These are phyloP conservation scores for Drosophila niveifrons DNA, from an alignment of 2,888 invertebrate genomes.

Conservation along the genomic window DNA sequence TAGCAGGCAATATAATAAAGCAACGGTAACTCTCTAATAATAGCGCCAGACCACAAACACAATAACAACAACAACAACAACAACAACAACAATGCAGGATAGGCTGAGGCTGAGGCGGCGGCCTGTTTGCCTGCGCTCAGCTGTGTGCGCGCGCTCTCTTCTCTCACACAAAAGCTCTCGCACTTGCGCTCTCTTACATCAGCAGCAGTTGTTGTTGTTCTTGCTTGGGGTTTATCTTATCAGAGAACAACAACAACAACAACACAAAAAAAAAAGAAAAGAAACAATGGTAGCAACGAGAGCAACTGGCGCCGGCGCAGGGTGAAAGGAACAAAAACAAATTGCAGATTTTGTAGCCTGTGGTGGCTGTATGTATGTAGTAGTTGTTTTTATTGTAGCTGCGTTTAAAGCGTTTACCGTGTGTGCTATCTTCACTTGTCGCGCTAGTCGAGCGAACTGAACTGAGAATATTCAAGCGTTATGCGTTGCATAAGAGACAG, in stretches of 20 bases:
- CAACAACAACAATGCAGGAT: slow-evolving; percentile 42
- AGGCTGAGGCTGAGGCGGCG: slow-evolving; percentile 3
- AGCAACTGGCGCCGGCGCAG: slow-evolving; percentile 52
- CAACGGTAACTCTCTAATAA: slow-evolving; percentile 79
- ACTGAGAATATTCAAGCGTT: slow-evolving; percentile 57
- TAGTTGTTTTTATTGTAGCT: slow-evolving; percentile 10
- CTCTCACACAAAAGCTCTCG: slow-evolving; percentile 16
- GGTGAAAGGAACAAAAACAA: slow-evolving; percentile 35
- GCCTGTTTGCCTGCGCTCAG: slow-evolving; percentile 37
- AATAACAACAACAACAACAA: slow-evolving; percentile 36
- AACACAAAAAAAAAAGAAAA: neutral
- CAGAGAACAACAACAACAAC: slow-evolving; percentile 26
- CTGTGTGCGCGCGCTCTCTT: slow-evolving; percentile 42
- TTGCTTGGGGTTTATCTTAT: slow-evolving; percentile 59
- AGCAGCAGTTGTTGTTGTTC: slow-evolving; percentile 16
- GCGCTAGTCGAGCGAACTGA: slow-evolving; percentile 65
- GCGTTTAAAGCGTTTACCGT: slow-evolving; percentile 49
- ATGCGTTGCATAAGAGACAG: slow-evolving; percentile 73
- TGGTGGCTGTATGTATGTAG: neutral
- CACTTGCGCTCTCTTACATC: slow-evolving; percentile 39
- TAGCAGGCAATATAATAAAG: slow-evolving; percentile 73
- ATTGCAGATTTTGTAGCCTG: slow-evolving; percentile 33
- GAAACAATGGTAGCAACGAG: slow-evolving; percentile 26
- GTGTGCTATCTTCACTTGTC: slow-evolving; percentile 74
- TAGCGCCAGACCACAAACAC: slow-evolving; percentile 52